Conservation (phyloP, 2,888 invertebrate genomes). For the Galerucella pusilla region DNA sequence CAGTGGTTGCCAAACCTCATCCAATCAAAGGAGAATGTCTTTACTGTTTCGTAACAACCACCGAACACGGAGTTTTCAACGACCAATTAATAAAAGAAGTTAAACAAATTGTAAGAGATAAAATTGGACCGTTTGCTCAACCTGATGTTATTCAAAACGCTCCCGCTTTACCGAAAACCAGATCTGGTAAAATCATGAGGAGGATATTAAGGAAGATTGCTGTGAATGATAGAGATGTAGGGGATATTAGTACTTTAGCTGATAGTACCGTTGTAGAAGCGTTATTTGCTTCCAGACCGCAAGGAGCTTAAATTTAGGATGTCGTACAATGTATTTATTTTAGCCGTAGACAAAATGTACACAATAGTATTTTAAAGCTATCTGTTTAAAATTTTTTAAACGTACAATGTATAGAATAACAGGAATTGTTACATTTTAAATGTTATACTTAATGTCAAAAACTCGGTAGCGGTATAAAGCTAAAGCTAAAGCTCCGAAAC, state of each 20-base stretch:
- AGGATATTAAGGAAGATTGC: conserved; percentile 95
- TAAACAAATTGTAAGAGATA: conserved; percentile 83
- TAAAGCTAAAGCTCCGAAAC: too few species aligned
- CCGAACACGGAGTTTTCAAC: conserved; percentile 78
- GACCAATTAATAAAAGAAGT: conserved; percentile 77
- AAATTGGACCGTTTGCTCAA: conserved; percentile 95
- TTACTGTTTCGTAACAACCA: conserved; percentile 96
- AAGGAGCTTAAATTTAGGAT: conserved; percentile 49
- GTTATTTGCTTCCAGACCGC: conserved; percentile 79
- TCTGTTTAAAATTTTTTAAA: neutral
- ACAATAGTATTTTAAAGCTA: neutral
- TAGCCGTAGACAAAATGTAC: conserved; percentile 18
- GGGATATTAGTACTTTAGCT: conserved; percentile 94
- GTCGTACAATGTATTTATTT: conserved; percentile 13
- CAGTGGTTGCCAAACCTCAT: conserved; percentile 95
- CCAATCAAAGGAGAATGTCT: conserved; percentile 96
- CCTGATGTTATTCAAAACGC: conserved; percentile 96
- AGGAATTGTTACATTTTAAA: too few species aligned
- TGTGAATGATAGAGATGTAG: conserved; percentile 86
- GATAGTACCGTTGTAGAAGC: conserved; percentile 89
- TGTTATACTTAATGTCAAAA: too few species aligned
- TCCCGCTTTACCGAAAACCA: conserved; percentile 93
- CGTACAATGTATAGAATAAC: neutral
- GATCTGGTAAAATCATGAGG: conserved; percentile 99
- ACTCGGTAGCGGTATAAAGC: too few species aligned